Evolutionary conservation across 2,113 vertebrate genomes (phyloP).

Genomic region (Hemiscyllium ocellatum): DNA sequence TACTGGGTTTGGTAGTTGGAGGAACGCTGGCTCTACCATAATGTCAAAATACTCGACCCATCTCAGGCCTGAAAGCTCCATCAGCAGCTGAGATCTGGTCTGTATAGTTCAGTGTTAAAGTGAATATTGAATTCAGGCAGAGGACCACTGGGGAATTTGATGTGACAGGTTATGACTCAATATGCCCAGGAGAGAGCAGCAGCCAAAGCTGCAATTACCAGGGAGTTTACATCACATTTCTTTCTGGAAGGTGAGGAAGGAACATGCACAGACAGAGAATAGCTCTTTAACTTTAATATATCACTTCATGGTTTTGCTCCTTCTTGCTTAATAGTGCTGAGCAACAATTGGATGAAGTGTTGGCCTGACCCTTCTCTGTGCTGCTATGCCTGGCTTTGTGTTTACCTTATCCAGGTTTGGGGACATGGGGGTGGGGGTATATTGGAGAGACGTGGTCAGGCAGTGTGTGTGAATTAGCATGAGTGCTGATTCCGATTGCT

Average conservation of each 20-base stretch:
- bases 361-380: neutral
- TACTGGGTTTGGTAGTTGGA: neutral
- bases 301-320: no score
- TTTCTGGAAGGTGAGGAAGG: neutral
- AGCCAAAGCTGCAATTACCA: neutral
- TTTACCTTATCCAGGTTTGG: neutral
- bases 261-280: neutral
- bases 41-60: neutral
- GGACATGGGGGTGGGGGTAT: neutral
- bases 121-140: neutral
- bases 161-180: neutral
- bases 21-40: neutral
- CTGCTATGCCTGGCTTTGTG: neutral
- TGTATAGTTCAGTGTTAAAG: neutral
- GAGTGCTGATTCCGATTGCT: neutral
- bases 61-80: neutral
- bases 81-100: neutral
- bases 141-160: neutral
- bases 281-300: no score
- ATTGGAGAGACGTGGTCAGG: neutral
- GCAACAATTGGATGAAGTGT: neutral
- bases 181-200: neutral
- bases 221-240: neutral
- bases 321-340: neutral
- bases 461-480: neutral